A percentile compares a stretch with the other conserved stretches of the same genome.
phyloP scores from a whole-genome alignment of 2,888 invertebrate genomes.

The Strigamia transsilvanica region DNA sequence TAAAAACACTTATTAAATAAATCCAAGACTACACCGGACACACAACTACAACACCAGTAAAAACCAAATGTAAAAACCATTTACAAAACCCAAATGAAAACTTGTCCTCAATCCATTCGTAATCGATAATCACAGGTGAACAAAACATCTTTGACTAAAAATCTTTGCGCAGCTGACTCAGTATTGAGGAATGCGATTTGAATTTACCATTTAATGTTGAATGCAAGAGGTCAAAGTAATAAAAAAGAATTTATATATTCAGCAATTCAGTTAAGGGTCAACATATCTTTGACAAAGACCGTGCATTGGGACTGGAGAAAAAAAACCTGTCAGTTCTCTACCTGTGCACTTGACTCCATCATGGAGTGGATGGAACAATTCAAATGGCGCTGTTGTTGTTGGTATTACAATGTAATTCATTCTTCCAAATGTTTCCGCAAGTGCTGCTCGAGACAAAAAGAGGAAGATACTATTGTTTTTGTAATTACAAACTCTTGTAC shows the following conservation, averaged over 20 bases:
- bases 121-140: constrained; percentile 28
- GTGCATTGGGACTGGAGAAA: neutral
- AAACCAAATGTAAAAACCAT: neutral
- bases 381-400: constrained; percentile 28
- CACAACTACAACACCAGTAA: neutral
- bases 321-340: constrained; percentile 5
- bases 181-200: constrained; percentile 24
- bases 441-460: neutral
- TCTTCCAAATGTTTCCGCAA: constrained; percentile 3
- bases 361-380: constrained; percentile 13
- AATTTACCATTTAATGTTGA: constrained; percentile 42
- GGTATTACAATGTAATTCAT: constrained; percentile 1
- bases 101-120: neutral
- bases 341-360: neutral
- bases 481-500: neutral
- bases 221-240: constrained; percentile 2
- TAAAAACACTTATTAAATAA: constrained; percentile 5
- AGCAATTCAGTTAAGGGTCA: constrained; percentile 13
- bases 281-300: constrained; percentile 13
- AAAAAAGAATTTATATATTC: neutral
- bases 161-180: neutral
- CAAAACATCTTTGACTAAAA: constrained; percentile 17
- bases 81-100: neutral
- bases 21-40: neutral
- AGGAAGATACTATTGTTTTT: constrained; percentile 27